Evolutionary conservation across 2,888 invertebrate genomes (phyloP).

Genomic region (Therioaphis trifolii): DNA sequence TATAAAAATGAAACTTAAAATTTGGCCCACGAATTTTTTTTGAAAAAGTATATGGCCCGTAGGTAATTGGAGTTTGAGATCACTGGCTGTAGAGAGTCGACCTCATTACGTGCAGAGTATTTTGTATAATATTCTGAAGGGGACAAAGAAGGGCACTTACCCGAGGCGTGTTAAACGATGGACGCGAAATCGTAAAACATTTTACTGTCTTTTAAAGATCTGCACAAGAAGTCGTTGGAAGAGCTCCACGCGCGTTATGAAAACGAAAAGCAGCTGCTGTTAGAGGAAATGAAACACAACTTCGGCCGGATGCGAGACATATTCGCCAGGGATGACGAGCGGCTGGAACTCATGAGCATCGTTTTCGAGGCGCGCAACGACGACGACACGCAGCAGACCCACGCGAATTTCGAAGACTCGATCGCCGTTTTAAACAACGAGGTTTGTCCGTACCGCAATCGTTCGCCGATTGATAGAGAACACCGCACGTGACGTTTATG

Average conservation of each 20-base stretch:
- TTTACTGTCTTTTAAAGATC: slow-evolving; percentile 21
- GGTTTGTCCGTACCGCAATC: too few relatives aligned
- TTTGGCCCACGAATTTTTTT: too few relatives aligned
- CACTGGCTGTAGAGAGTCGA: too few relatives aligned
- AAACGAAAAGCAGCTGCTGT: neutral
- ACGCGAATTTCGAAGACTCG: slow-evolving; percentile 48
- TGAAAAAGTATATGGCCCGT: too few relatives aligned
- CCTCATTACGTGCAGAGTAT: too few relatives aligned
- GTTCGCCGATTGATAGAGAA: neutral
- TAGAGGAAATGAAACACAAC: slow-evolving; percentile 37
- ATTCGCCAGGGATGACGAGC: slow-evolving; percentile 17
- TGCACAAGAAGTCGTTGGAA: slow-evolving; percentile 20
- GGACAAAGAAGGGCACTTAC: too few relatives aligned
- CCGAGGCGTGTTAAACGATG: too few relatives aligned
- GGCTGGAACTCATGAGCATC: slow-evolving; percentile 31
- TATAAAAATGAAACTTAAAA: too few relatives aligned
- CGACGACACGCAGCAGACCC: slow-evolving; percentile 16
- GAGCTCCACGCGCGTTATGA: slow-evolving; percentile 42
- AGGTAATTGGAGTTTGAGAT: too few relatives aligned
- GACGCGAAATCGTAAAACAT: too few relatives aligned
- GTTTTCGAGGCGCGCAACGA: slow-evolving; percentile 29
- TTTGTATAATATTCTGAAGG: too few relatives aligned
- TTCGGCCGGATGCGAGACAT: slow-evolving; percentile 12
- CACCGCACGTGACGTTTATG: neutral
- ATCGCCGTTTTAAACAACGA: slow-evolving; percentile 47